A percentile compares a stretch with the other conserved stretches of the same genome.
Conservation (phyloP, 2,113 vertebrate genomes). For the Odocoileus virginianus region DNA sequence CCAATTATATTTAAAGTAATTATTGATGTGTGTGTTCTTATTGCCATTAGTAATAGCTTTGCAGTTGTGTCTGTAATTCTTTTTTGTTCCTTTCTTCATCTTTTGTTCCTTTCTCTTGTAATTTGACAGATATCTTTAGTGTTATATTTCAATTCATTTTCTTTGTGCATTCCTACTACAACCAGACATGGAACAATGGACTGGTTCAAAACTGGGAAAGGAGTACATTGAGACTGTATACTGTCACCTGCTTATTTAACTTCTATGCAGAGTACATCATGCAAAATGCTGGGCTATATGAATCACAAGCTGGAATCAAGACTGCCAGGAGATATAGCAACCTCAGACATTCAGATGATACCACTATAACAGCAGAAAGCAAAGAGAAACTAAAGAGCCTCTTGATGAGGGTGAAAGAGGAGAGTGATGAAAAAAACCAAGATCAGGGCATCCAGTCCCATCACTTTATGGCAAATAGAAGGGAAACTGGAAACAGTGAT, state of each 20-base stretch:
- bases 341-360: background rate
- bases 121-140: constrained; percentile 78
- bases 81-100: background rate
- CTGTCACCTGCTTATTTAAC: background rate
- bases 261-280: background rate
- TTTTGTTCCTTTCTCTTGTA: background rate
- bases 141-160: background rate
- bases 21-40: background rate
- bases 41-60: background rate
- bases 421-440: background rate
- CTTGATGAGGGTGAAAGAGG: background rate
- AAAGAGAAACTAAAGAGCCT: background rate
- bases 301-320: background rate
- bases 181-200: background rate
- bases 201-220: background rate
- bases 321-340: background rate
- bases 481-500: background rate
- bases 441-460: background rate
- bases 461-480: background rate
- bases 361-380: background rate
- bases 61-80: background rate
- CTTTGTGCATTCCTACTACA: background rate
- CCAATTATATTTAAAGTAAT: background rate
- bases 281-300: background rate
- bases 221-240: background rate